Conservation (phyloP, 2,888 invertebrate species). For the Synergus umbraculus region DNA sequence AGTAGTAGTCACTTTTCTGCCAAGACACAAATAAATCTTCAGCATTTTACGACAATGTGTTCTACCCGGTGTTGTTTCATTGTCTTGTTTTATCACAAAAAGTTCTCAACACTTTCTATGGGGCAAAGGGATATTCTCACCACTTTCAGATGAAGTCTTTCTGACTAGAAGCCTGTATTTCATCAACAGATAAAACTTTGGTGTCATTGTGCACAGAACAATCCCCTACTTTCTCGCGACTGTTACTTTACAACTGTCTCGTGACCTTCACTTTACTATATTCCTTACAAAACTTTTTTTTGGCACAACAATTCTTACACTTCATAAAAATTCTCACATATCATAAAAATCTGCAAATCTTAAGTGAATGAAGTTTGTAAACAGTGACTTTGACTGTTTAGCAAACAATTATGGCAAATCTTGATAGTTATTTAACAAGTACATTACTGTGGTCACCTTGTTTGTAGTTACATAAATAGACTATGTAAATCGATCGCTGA, state of each 20-base stretch:
- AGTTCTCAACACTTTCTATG: slow-evolving; percentile 38
- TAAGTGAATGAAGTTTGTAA: background rate
- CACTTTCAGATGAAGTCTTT: slow-evolving; percentile 38
- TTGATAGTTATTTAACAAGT: background rate
- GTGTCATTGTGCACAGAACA: background rate
- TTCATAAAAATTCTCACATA: too few relatives aligned
- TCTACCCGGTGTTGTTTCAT: slow-evolving; percentile 6
- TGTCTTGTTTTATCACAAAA: slow-evolving; percentile 33
- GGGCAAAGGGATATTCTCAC: slow-evolving; percentile 37
- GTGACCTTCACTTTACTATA: background rate
- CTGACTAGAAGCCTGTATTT: slow-evolving; percentile 23
- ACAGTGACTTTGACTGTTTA: background rate
- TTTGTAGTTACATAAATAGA: slow-evolving; percentile 30
- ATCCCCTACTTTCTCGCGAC: slow-evolving; percentile 16
- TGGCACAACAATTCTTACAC: too few relatives aligned
- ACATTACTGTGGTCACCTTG: slow-evolving; percentile 3
- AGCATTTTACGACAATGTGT: background rate
- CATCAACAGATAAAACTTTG: slow-evolving; percentile 1
- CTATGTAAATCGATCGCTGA: slow-evolving; percentile 30
- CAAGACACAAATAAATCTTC: slow-evolving; percentile 24
- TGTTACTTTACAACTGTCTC: slow-evolving; percentile 24
- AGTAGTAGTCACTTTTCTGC: background rate
- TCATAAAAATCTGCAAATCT: too few relatives aligned
- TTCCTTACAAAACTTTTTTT: too few relatives aligned
- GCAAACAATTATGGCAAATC: slow-evolving; percentile 2